Evolutionary conservation across 2,888 invertebrate genomes (phyloP).

Genomic region (Busseola fusca): DNA sequence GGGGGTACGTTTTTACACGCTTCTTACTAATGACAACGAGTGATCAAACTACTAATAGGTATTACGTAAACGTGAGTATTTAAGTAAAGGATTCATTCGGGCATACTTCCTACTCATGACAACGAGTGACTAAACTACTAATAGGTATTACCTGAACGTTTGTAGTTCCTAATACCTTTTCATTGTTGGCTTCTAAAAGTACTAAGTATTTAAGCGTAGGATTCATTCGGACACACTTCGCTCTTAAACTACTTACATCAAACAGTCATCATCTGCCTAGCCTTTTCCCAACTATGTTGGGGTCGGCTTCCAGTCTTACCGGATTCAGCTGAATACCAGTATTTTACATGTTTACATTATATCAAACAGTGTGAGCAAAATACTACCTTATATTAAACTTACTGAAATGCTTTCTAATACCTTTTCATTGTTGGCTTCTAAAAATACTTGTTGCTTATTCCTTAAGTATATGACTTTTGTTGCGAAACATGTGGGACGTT

Average conservation of each 20-base stretch:
- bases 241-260: background rate
- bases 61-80: background rate
- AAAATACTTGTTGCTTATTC: conserved; percentile 6
- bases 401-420: background rate
- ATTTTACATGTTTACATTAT: too few relatives aligned
- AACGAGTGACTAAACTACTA: background rate
- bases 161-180: background rate
- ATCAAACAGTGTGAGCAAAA: conserved; percentile 8
- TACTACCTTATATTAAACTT: background rate
- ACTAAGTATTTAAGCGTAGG: conserved; percentile 25
- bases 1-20: conserved; percentile 19
- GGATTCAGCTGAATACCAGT: too few relatives aligned
- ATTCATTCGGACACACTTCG: conserved; percentile 25
- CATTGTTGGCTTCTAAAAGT: conserved; percentile 3
- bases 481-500: background rate
- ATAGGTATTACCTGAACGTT: background rate
- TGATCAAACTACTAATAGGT: background rate
- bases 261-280: too few relatives aligned
- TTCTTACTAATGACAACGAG: conserved; percentile 11
- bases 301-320: too few relatives aligned
- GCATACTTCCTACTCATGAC: conserved; percentile 10
- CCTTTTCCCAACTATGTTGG: too few relatives aligned
- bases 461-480: background rate
- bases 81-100: conserved; percentile 33
- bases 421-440: conserved; percentile 1